Base-by-base conservation (phyloP, 2,797 vertebrate species). In the Pygocentrus nattereri region DNA sequence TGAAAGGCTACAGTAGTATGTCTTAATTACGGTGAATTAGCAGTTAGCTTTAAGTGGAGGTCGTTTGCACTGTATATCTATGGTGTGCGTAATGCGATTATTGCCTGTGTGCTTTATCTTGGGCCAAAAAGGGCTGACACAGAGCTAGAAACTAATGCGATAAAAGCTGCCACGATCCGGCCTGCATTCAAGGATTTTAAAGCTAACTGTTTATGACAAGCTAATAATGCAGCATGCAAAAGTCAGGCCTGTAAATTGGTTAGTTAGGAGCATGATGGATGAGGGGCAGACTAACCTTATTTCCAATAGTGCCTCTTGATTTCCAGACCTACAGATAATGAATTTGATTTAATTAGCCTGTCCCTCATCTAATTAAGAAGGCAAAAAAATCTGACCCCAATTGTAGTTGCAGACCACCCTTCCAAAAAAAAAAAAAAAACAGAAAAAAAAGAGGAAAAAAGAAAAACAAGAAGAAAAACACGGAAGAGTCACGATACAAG, bases 151-250 rank as follows among this genome's bases (percentile, higher is more conserved):
- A 93, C 95, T 99, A 99, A 99, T 97, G 96, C 91, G 98, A 98
- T 99, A 99, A 99, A 97, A 97, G 93, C 95, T 96, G 96, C 95
- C 96, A 95, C 95, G 95, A 96, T 97, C 94, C 94, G 90, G 88
- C 91, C 93, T 94, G 93, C 95, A 93, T 93, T 95, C 94, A 86
- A 89, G 93, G 94, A 96, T 95, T 95, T 96, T 96, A 95, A 94
- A 95, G 94, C 96, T 98, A 99, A 99, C 95, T 94, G 94, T 96
- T 99, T 99, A 99, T 99, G 98, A 99, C 98, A 99, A 99, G 97
- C 96, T 97, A 99, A 99, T 99, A 99, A 99, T 92, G 95, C 94
- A 92, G 94, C 94, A 96, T 96, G 96, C 96, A 96, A 97, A 97
- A 94, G 95, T 94, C 96, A 95, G 95, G 95, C 92, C 95, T 94